phyloP scores from a whole-genome alignment of 2,113 vertebrate genomes.

The Ploceus nigricollis region DNA sequence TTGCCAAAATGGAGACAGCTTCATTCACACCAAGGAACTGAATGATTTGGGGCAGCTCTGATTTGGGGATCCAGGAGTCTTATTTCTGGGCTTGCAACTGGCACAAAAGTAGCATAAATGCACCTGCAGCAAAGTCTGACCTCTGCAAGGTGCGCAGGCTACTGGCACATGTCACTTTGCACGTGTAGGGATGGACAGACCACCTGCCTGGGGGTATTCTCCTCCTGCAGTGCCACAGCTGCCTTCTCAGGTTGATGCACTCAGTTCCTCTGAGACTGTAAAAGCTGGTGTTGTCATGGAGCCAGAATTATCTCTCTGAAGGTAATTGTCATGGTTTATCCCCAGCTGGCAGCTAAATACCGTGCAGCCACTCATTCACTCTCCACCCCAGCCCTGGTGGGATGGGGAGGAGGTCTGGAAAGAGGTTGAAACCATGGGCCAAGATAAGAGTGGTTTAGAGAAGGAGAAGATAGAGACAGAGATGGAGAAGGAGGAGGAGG shows the following conservation, averaged over 20 bases:
- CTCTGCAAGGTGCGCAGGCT: not conserved
- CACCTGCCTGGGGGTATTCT: not conserved
- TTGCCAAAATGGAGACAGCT: not conserved
- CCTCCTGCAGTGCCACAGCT: not conserved
- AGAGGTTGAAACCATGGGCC: not conserved
- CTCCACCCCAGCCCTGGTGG: not conserved
- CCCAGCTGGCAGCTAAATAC: not conserved
- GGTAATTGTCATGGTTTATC: not conserved
- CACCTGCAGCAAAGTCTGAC: not conserved
- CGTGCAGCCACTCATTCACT: rapidly evolving
- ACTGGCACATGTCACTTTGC: rapidly evolving
- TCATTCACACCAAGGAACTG: not conserved
- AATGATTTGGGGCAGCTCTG: not conserved
- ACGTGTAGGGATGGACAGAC: not conserved
- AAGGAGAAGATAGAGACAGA: not conserved
- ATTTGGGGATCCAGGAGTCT: not conserved
- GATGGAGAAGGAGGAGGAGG: not conserved
- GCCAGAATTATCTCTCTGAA: not conserved
- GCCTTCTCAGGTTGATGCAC: not conserved
- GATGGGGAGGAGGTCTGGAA: not conserved
- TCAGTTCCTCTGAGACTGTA: not conserved
- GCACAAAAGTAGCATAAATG: not conserved
- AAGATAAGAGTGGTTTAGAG: not conserved
- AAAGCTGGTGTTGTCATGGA: not conserved
- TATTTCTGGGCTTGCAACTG: not conserved